Percentiles rank a stretch among this genome's conserved stretches.
These are phyloP conservation scores for Nansenia antarctica DNA, from an alignment of 2,113 vertebrate species.

Conservation along the genomic window DNA sequence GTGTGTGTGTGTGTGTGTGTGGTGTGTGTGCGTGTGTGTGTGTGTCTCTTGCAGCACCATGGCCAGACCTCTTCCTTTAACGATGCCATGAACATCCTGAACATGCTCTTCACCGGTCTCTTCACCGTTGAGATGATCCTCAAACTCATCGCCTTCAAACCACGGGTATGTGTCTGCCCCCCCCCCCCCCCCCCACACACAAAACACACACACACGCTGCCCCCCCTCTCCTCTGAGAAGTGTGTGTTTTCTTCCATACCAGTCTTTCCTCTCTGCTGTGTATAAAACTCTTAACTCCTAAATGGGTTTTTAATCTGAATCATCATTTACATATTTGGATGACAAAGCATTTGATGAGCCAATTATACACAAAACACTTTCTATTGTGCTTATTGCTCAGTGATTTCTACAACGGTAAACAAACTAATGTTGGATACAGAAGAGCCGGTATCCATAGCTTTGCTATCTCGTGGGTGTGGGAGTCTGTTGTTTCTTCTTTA, in stretches of 20 bases:
- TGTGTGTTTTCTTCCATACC: no score
- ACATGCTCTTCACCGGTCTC: conserved; percentile 99
- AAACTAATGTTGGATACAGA: not conserved
- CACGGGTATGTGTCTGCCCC: conserved; percentile 83
- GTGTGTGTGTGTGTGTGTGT: conserved; percentile 4
- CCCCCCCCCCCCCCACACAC: not conserved
- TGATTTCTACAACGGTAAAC: not conserved
- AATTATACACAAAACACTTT: not conserved
- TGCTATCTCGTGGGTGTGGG: not conserved
- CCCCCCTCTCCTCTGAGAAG: not conserved
- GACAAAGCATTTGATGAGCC: not conserved
- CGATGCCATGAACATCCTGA: conserved; percentile 98
- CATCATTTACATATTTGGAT: not conserved
- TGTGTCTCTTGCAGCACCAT: conserved; percentile 82
- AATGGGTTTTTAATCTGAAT: not conserved
- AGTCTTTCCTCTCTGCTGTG: not conserved
- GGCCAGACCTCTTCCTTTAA: conserved; percentile 95
- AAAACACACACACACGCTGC: no score
- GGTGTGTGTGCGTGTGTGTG: not conserved
- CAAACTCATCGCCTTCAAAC: conserved; percentile 99
- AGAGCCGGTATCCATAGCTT: not conserved
- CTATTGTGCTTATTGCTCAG: not conserved
- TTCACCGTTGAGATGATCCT: conserved; percentile 99
- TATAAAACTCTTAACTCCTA: not conserved
- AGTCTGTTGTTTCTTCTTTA: not conserved